Evolutionary conservation across 2,113 vertebrate species (phyloP).

Genomic region (Calonectris borealis): DNA sequence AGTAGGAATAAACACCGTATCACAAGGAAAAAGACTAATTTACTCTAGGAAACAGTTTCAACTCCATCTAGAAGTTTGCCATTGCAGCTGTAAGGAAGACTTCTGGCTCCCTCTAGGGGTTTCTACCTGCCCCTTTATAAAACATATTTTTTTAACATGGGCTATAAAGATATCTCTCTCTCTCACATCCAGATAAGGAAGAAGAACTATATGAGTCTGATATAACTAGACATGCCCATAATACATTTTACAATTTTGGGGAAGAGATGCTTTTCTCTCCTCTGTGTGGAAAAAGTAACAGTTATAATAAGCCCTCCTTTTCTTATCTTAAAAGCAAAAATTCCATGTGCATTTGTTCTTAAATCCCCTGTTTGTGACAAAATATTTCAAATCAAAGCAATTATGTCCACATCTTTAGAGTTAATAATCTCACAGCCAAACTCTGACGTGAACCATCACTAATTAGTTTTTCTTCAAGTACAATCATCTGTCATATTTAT

Average conservation of each 20-base stretch:
- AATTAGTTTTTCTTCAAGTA: neutral
- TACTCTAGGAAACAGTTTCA: neutral
- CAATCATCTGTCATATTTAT: neutral
- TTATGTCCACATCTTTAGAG: neutral
- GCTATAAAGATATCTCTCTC: neutral
- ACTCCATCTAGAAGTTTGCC: neutral
- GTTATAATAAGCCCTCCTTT: neutral
- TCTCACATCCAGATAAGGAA: neutral
- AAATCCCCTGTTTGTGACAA: neutral
- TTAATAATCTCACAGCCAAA: neutral
- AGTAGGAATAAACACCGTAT: neutral
- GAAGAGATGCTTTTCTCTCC: neutral
- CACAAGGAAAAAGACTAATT: neutral
- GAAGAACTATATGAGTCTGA: neutral
- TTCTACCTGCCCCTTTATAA: neutral
- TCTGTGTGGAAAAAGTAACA: neutral
- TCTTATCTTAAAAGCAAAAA: neutral
- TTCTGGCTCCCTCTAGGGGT: slow-evolving; percentile 66
- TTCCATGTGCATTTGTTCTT: neutral
- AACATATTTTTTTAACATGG: rapidly evolving
- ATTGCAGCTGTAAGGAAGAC: neutral
- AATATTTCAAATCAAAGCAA: neutral
- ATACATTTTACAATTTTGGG: neutral
- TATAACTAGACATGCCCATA: neutral
- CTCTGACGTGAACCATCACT: neutral